These are phyloP conservation scores for Acronicta aceris DNA, from an alignment of 2,888 invertebrate species.

Conservation along the genomic window DNA sequence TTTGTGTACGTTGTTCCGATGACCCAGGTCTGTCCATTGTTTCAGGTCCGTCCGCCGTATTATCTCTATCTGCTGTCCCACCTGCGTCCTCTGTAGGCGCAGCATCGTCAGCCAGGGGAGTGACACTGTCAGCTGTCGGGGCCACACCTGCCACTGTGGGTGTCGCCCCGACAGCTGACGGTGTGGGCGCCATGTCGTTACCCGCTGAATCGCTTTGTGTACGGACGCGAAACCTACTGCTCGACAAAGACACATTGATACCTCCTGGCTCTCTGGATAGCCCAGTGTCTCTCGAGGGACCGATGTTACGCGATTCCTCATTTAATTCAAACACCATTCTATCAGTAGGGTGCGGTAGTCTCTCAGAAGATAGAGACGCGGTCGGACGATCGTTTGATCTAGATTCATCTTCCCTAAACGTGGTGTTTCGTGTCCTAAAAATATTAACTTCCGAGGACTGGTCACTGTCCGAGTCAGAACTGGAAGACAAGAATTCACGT, in stretches of 20 bases:
- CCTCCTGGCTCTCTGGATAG: slow-evolving; percentile 59
- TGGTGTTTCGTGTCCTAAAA: slow-evolving; percentile 78
- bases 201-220: slow-evolving; percentile 63
- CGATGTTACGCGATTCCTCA: slow-evolving; percentile 58
- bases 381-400: slow-evolving; percentile 54
- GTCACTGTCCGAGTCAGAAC: slow-evolving; percentile 83
- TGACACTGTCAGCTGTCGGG: not conserved
- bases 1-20: slow-evolving; percentile 30
- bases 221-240: slow-evolving; percentile 77
- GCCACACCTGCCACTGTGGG: not conserved
- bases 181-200: slow-evolving; percentile 13
- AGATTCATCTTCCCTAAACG: slow-evolving; percentile 72
- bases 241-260: slow-evolving; percentile 70
- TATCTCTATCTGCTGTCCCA: slow-evolving; percentile 19
- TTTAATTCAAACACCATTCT: slow-evolving; percentile 74
- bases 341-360: slow-evolving; percentile 61
- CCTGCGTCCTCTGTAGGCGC: slow-evolving; percentile 4
- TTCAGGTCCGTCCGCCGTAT: slow-evolving; percentile 3
- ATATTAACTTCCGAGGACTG: slow-evolving; percentile 81
- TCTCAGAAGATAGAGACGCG: slow-evolving; percentile 40
- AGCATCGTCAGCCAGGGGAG: not conserved
- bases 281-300: slow-evolving; percentile 54
- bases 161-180: slow-evolving; percentile 1
- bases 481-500: slow-evolving; percentile 74
- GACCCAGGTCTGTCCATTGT: slow-evolving; percentile 17